These are phyloP conservation scores for Sipunculus nudus DNA, from an alignment of 2,888 invertebrate genomes.

Conservation along the genomic window DNA sequence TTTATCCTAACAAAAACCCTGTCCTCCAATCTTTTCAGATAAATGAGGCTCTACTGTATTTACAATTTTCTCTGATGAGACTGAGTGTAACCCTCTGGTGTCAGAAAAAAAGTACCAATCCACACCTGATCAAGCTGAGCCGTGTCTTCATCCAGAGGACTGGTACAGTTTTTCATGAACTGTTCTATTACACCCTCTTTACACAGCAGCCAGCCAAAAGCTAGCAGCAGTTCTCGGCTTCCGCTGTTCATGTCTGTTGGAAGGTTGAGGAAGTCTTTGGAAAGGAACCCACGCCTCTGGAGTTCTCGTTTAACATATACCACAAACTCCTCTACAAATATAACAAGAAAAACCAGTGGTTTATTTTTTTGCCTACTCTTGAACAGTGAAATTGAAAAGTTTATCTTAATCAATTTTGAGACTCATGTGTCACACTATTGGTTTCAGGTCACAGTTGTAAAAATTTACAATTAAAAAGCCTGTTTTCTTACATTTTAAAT, in stretches of 20 bases:
- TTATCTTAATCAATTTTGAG: no score
- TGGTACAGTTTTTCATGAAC: conserved; percentile 47
- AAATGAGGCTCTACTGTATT: no score
- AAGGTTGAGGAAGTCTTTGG: conserved; percentile 49
- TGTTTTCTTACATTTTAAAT: no score
- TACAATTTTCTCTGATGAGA: no score
- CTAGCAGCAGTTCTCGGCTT: conserved; percentile 60
- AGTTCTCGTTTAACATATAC: conserved; percentile 57
- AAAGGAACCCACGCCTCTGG: conserved; percentile 53
- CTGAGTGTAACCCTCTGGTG: no score
- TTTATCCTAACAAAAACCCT: no score
- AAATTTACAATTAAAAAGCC: no score
- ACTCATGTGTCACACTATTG: no score
- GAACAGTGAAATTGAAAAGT: neutral
- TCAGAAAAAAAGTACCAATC: no score
- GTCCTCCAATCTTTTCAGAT: no score
- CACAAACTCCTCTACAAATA: conserved; percentile 54
- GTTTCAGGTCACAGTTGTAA: no score
- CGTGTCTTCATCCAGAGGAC: conserved; percentile 33
- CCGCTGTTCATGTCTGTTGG: conserved; percentile 53
- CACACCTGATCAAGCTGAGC: conserved; percentile 12
- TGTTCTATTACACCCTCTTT: conserved; percentile 52
- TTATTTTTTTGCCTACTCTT: neutral
- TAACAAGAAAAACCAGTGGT: conserved; percentile 3
- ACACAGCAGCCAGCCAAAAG: conserved; percentile 61